Evolutionary conservation across 2,888 invertebrate species (phyloP).

Genomic region (Heterodera filipjevi): DNA sequence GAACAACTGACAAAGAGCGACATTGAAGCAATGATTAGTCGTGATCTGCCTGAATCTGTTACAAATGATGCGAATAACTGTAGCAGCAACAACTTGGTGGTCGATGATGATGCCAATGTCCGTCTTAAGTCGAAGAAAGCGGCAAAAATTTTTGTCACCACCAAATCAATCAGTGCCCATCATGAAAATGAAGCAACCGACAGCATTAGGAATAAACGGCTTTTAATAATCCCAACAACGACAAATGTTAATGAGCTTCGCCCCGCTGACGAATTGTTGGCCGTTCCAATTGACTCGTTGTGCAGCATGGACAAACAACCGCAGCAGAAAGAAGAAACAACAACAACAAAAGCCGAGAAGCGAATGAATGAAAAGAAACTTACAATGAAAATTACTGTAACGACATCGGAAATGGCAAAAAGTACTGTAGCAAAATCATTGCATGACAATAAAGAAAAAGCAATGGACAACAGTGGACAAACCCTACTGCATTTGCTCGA

Average conservation of each 20-base stretch:
- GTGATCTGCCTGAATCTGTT: background rate
- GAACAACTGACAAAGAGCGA: background rate
- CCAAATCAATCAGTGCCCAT: background rate
- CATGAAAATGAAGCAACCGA: background rate
- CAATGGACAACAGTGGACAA: background rate
- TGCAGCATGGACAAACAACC: background rate
- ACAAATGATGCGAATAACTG: background rate
- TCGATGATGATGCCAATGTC: background rate
- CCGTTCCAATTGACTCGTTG: background rate
- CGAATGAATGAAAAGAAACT: background rate
- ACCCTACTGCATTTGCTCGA: background rate
- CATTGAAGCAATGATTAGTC: background rate
- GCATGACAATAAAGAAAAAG: background rate
- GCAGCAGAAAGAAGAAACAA: too few species aligned
- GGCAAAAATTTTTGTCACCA: background rate
- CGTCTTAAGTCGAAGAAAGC: background rate
- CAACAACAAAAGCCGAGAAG: too few species aligned
- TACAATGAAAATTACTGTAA: too few species aligned
- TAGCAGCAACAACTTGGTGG: background rate
- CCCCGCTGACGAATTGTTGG: background rate
- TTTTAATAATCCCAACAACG: background rate
- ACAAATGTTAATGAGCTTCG: background rate
- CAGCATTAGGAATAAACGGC: background rate
- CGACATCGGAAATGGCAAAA: too few species aligned
- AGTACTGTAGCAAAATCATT: too few species aligned